Evolutionary conservation across 2,113 vertebrate species (phyloP).

Genomic region (Acrocephalus arundinaceus): DNA sequence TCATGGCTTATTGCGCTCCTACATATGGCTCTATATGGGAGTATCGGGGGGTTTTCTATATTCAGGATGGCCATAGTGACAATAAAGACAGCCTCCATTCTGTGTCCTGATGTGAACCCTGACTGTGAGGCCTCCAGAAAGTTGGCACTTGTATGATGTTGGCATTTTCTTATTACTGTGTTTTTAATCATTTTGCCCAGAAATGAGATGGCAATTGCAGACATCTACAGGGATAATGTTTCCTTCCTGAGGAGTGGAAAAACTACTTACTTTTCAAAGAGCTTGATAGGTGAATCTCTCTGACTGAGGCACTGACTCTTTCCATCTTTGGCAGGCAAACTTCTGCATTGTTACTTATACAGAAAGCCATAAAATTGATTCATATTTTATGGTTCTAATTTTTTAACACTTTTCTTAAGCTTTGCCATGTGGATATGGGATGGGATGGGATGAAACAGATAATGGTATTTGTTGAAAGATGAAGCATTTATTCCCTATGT

Average conservation of each 20-base stretch:
- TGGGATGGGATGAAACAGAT: background rate
- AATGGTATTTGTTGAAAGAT: background rate
- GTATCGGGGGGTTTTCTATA: background rate
- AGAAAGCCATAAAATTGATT: background rate
- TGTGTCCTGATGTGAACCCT: conserved; percentile 39
- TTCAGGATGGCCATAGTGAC: background rate
- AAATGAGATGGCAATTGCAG: conserved; percentile 49
- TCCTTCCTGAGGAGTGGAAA: conserved; percentile 39
- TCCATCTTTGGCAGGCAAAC: background rate
- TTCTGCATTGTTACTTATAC: background rate
- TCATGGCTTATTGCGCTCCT: background rate
- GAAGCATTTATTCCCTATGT: background rate
- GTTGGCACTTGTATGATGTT: background rate
- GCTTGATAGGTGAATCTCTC: conserved; percentile 1
- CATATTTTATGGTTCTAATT: background rate
- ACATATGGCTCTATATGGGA: background rate
- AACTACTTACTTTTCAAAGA: conserved; percentile 20
- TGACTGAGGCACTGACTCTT: background rate
- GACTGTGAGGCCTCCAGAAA: background rate
- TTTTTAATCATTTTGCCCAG: conserved; percentile 32
- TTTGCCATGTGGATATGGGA: background rate
- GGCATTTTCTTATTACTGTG: conserved; percentile 10
- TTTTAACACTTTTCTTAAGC: background rate
- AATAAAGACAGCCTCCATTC: background rate
- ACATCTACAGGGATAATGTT: conserved; percentile 17